phyloP scores from a whole-genome alignment of 2,888 invertebrate genomes.

The Neoascia interrupta region DNA sequence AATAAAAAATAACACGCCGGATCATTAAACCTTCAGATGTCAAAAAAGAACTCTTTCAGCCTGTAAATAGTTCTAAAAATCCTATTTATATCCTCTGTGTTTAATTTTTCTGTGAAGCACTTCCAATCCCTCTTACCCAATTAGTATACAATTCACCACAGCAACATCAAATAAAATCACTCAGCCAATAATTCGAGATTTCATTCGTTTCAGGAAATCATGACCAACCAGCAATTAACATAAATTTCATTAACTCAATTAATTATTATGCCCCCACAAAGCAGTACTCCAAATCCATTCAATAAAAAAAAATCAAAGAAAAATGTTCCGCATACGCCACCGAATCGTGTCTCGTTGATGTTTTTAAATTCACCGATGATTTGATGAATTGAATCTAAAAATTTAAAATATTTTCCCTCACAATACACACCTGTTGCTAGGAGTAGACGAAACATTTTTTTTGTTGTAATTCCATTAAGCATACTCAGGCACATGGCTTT shows the following conservation, averaged over 20 bases:
- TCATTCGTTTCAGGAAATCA: neutral
- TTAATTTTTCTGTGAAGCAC: no score
- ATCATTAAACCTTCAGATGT: no score
- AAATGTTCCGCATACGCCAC: no score
- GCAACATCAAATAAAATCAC: conserved; percentile 29
- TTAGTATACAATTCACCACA: conserved; percentile 15
- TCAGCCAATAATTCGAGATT: conserved; percentile 24
- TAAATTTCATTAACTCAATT: conserved; percentile 38
- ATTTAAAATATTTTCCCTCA: neutral
- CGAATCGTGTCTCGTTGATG: no score
- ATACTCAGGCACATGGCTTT: conserved; percentile 3
- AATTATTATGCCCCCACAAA: conserved; percentile 22
- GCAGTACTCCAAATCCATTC: conserved; percentile 27
- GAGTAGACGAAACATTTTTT: neutral
- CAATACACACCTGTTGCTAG: conserved; percentile 21
- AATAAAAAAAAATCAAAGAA: conserved; percentile 4
- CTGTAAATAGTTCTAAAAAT: no score
- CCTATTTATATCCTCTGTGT: no score
- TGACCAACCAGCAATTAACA: neutral
- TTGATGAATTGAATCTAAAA: neutral
- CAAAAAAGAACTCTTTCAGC: no score
- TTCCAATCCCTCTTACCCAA: no score
- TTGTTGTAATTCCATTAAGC: conserved; percentile 11
- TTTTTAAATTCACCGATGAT: conserved; percentile 1
- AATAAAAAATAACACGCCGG: no score